phyloP scores from a whole-genome alignment of 2,113 vertebrate species.

The Mionectes macconnelli region DNA sequence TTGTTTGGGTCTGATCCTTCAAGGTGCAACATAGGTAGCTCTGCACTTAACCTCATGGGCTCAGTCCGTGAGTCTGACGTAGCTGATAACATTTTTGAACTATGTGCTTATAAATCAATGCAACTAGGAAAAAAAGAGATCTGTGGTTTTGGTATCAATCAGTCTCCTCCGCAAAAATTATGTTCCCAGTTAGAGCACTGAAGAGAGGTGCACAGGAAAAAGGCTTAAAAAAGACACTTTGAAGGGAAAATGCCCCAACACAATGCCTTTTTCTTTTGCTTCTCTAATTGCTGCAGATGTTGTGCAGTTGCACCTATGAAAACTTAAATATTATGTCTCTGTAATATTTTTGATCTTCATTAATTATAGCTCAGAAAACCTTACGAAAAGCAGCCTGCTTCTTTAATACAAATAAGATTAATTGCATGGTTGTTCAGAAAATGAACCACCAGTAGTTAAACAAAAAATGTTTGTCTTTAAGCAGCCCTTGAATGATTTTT shows the following conservation, averaged over 20 bases:
- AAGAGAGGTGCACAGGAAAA: background rate
- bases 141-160: background rate
- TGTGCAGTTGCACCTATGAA: slow-evolving; percentile 53
- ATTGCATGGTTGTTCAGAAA: slow-evolving; percentile 81
- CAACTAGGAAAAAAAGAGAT: background rate
- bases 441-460: slow-evolving; percentile 81
- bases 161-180: background rate
- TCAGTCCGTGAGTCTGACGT: background rate
- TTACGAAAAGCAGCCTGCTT: slow-evolving; percentile 73
- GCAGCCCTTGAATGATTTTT: slow-evolving; percentile 71
- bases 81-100: background rate
- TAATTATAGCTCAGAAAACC: slow-evolving; percentile 81
- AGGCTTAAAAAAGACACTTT: background rate
- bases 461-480: slow-evolving; percentile 81
- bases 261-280: slow-evolving; percentile 31
- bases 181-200: background rate
- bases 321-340: slow-evolving; percentile 75
- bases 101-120: background rate
- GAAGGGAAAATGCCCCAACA: slow-evolving; percentile 15
- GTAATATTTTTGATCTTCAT: slow-evolving; percentile 83
- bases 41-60: background rate
- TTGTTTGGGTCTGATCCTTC: background rate
- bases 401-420: slow-evolving; percentile 83
- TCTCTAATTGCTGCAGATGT: slow-evolving; percentile 70
- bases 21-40: background rate